A percentile compares a stretch with the other conserved stretches of the same genome.
These are phyloP conservation scores for Sitodiplosis mosellana DNA, from an alignment of 1,140 invertebrate genomes.

Conservation along the genomic window DNA sequence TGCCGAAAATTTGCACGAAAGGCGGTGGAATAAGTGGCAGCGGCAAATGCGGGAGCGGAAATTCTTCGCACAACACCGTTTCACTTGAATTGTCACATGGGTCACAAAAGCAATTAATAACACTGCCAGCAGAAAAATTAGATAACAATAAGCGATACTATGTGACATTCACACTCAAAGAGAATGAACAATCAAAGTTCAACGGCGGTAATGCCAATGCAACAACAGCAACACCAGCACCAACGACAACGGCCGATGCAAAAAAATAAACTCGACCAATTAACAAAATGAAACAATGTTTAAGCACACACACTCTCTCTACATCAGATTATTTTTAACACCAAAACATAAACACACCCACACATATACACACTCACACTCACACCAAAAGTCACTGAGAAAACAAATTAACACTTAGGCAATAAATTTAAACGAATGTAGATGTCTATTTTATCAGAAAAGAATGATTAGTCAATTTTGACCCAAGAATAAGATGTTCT, in stretches of 20 bases:
- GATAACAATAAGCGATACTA: conserved; percentile 77
- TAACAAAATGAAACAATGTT: background rate
- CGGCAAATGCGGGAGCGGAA: conserved; percentile 7
- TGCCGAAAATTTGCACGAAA: conserved; percentile 23
- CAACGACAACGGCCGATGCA: conserved; percentile 5
- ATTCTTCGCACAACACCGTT: conserved; percentile 25
- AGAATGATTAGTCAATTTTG: too few species aligned
- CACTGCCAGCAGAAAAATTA: conserved; percentile 62
- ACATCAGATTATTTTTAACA: too few species aligned
- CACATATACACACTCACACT: too few species aligned
- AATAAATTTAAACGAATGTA: too few species aligned
- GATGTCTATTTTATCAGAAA: too few species aligned
- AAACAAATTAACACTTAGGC: too few species aligned
- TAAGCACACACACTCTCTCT: too few species aligned
- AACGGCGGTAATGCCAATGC: conserved; percentile 4
- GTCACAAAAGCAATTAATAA: conserved; percentile 65
- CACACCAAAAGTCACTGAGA: too few species aligned
- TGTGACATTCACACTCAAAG: conserved; percentile 74
- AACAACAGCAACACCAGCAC: conserved; percentile 7
- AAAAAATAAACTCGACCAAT: conserved; percentile 6
- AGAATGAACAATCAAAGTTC: conserved; percentile 17
- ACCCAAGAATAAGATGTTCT: too few species aligned
- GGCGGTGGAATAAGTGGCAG: background rate
- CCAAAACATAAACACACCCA: too few species aligned
- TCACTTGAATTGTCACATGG: conserved; percentile 60